Evolutionary conservation across 2,797 vertebrate species (phyloP), one percentile per base, ranked within the genome.

Genomic region (Basileuterus tristriatus): DNA sequence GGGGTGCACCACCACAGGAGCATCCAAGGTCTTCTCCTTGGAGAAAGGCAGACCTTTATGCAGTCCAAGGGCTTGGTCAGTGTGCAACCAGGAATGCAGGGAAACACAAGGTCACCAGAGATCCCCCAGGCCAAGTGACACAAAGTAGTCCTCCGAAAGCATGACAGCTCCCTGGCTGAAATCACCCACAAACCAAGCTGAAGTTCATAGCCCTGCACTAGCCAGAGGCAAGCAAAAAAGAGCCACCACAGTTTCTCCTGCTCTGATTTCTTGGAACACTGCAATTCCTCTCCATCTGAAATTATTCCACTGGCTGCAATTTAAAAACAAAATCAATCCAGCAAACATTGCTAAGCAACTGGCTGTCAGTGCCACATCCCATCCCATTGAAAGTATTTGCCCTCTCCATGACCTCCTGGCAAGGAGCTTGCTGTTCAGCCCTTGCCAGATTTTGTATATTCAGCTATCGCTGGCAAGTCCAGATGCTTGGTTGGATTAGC

Each of bases 341-440:
- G 91, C 87, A 95, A 90, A 70, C 53, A 94, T 36, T 95, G 68
- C 93, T 87, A 96, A 96, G 93, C 94, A 97, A 96, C 77, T 80
- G 63, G 87, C 83, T 88, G 88, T 39, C 49, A 41, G 58, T 72
- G 47, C 53, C 55, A 79, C 47, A 80, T 87, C 62, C 55, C 49
- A 56, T 30, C 72, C 55, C 16, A 53, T 24, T 1, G 7, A 72
- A 94, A 94, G n/a, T 49, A 87, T 90, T 43, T 96, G 83, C 89
- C 94, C 89, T 94, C 58, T 83, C 84, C 41, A 3, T 29, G 65
- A 90, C 89, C 92, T 92, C 70, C 67, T 89, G 88, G 85, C 81
- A 89, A 91, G 67, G 24, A 89, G 17, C 37, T 88, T 63, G 41
- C 49, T 70, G 86, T 67, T 95, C 89, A 84, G 62, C 20, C 77